These are phyloP conservation scores for Zaprionus ornatus DNA, from an alignment of 1,140 invertebrate genomes.

Conservation along the genomic window DNA sequence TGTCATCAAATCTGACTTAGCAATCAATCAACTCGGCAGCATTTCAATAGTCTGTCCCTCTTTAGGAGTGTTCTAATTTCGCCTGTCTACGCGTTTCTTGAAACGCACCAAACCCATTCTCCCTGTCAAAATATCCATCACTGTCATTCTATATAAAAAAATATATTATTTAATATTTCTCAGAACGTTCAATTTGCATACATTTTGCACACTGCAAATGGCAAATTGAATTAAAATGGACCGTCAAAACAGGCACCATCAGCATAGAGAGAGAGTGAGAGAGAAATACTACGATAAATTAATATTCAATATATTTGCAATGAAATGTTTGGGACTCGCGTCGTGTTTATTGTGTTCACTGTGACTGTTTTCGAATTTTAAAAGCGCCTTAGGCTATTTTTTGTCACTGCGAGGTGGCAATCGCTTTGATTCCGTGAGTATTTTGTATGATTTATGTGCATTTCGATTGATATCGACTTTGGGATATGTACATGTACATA, in stretches of 20 bases:
- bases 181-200: constrained; percentile 37
- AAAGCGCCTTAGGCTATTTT: constrained; percentile 46
- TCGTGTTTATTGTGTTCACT: constrained; percentile 63
- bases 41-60: not conserved
- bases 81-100: constrained; percentile 3
- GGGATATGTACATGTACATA: constrained; percentile 19
- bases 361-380: constrained; percentile 73
- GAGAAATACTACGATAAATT: constrained; percentile 48
- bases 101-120: not conserved
- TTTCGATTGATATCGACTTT: constrained; percentile 16
- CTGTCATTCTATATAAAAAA: constrained; percentile 53
- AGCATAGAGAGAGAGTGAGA: not conserved
- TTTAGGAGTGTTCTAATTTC: not conserved
- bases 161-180: constrained; percentile 48
- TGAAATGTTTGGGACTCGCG: constrained; percentile 70
- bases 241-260: constrained; percentile 38
- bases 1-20: not conserved
- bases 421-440: constrained; percentile 48
- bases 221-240: constrained; percentile 69
- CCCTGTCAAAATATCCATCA: constrained; percentile 42
- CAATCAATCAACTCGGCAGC: not conserved
- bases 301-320: constrained; percentile 76
- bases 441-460: constrained; percentile 68
- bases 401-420: constrained; percentile 43
- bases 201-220: constrained; percentile 40